Evolutionary conservation across 2,797 vertebrate species (phyloP), one percentile per base, ranked within the genome.

Genomic region (Epinephelus coioides): DNA sequence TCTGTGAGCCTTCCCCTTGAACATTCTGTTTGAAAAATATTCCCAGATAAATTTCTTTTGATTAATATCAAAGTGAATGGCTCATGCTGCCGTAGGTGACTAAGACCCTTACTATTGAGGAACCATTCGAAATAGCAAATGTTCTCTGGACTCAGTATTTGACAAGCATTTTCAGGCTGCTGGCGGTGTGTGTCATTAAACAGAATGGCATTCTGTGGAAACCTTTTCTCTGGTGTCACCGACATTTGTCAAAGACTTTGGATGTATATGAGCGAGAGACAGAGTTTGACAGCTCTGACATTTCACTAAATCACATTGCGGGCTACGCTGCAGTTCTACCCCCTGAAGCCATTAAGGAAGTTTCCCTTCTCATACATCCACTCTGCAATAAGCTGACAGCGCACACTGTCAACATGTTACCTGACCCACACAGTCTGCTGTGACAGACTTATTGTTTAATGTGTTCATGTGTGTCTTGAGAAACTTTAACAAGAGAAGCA

Each of bases 221-320:
- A 92, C 89, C 87, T 91, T 93, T 92, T 78, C 81, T 79, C 70
- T 21, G 79, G 85, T 87, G 89, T 87, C 85, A 78, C 81, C 86
- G 75, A 85, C 87, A 91, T 94, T 92, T 86, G 85, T 93, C 90
- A 91, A 69, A 88, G 73, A 84, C 79, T 79, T 69, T 73, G 65
- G 86, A 91, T 87, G 82, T 83, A 83, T 88, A 76, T 83, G 77
- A 90, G 86, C 68, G 50, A 82, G 81, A 81, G 82, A 81, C 79
- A 51, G 80, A 73, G 67, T 90, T 84, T 89, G 91, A 92, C 92
- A 93, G 90, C 79, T 56, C 77, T 93, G 93, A 81, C 91, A 91
- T 92, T 93, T 92, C 84, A 83, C 83, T 94, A 85, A 90, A 92
- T 94, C 91, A 92, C 83, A 85, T 61, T 47, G 73, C 0, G 4